These are phyloP conservation scores for Chloropsis hardwickii DNA, from an alignment of 2,113 vertebrate genomes.

Conservation along the genomic window DNA sequence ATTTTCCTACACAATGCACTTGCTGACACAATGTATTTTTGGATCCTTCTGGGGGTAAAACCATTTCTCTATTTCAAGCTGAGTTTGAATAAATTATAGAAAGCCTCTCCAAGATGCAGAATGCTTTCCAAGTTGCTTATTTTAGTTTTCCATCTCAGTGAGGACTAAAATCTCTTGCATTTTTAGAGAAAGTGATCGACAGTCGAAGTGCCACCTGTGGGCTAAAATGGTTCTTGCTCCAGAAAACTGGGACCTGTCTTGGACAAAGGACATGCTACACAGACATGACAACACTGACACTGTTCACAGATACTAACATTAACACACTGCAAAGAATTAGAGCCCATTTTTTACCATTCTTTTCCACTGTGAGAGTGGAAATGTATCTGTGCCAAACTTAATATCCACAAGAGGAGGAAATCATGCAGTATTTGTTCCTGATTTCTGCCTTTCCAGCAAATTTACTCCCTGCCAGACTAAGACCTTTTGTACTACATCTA, in stretches of 20 bases:
- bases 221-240: neutral
- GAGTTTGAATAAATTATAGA: neutral
- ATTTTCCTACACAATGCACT: neutral
- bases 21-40: neutral
- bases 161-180: neutral
- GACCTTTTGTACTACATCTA: neutral
- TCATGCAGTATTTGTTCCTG: neutral
- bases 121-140: conserved; percentile 2
- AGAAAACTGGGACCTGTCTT: neutral
- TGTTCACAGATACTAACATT: neutral
- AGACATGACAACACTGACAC: fast-evolving
- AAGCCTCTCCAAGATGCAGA: neutral
- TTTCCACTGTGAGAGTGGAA: neutral
- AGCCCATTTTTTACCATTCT: neutral
- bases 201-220: neutral
- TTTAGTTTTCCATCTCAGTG: neutral
- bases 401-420: neutral
- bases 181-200: neutral
- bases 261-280: fast-evolving
- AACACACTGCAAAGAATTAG: neutral
- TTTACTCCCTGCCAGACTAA: neutral
- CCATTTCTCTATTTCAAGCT: neutral
- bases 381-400: neutral
- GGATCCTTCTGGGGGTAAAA: neutral
- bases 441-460: neutral